Base-by-base conservation (phyloP, 1,140 invertebrate species). In the Ylistrum balloti region DNA sequence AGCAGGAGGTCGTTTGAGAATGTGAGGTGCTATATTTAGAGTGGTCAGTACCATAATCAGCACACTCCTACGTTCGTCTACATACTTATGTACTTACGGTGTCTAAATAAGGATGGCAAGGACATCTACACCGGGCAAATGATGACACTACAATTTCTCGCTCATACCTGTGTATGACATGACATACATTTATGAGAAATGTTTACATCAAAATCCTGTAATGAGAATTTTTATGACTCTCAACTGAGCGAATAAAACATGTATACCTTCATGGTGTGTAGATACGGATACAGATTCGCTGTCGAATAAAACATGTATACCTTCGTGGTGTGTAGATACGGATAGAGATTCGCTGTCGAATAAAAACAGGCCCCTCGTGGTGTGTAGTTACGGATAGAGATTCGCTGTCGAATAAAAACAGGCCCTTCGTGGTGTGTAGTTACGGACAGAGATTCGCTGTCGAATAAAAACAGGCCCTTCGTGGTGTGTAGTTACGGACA, bases 1-100 rank as follows among this genome's bases (percentile, higher is more conserved):
- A 74, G 56, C 56, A 17, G 56, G 56, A 74, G 56, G 56, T 74
- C 56, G 56, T 74, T 74, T 11, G 22, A n/a, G 56, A 74, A 74
- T 74, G 56, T 28, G 41, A 13, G 10, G 17, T 15, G 41, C 17
- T 74, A 74, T 74, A 74, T 74, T 17, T 74, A 74, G 56, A 74
- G 56, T 74, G 56, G 56, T 74, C 56, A 74, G 56, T 74, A 3
- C 56, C 56, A 74, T 74, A 74, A 74, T 74, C 56, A 74, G 56
- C 56, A 74, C 56, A 74, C 56, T 74, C 22, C 56, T 17, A n/a
- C 22, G 22, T n/a, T 74, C 22, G 56, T 74, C 56, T n/a, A 74
- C 56, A 74, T 74, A 74, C n/a, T 17, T 28, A 74, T 74, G 56
- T 74, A 74, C 56, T 74, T 74, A 74, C 0, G n/a, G n/a, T 28